A percentile compares a stretch with the other conserved stretches of the same genome.
Conservation (phyloP, 2,797 vertebrate species). For the Lerista edwardsae region DNA sequence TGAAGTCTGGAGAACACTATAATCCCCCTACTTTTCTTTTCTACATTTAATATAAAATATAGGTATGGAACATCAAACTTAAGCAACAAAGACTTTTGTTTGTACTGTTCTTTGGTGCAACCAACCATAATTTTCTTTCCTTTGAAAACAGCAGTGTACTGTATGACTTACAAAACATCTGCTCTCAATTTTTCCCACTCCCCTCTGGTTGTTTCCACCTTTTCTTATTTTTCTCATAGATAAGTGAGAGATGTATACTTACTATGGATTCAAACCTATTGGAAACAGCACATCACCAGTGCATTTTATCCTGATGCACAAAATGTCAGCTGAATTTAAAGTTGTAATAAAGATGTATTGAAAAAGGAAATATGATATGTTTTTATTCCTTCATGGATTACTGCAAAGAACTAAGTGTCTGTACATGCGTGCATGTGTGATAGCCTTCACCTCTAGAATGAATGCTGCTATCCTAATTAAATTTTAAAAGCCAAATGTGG, state of each 20-base stretch:
- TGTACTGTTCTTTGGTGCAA: not conserved
- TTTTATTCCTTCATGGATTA: too few species aligned
- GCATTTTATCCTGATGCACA: not conserved
- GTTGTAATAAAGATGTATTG: not conserved
- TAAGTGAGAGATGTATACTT: not conserved
- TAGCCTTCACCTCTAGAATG: too few species aligned
- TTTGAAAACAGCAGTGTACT: not conserved
- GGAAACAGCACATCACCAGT: not conserved
- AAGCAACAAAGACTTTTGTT: not conserved
- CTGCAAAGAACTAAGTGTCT: too few species aligned
- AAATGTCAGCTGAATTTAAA: not conserved
- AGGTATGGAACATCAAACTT: not conserved
- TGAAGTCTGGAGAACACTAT: not conserved
- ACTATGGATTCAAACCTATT: not conserved
- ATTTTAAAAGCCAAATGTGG: too few species aligned
- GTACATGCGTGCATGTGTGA: too few species aligned
- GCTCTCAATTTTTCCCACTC: not conserved
- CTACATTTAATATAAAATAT: not conserved
- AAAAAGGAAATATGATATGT: not conserved
- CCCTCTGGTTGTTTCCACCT: not conserved
- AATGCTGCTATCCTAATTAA: too few species aligned
- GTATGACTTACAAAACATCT: not conserved
- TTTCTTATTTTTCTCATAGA: not conserved
- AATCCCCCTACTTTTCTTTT: not conserved
- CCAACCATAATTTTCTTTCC: accelerated